These are phyloP conservation scores for Amia ocellicauda DNA, from an alignment of 2,113 vertebrate genomes.

Conservation along the genomic window DNA sequence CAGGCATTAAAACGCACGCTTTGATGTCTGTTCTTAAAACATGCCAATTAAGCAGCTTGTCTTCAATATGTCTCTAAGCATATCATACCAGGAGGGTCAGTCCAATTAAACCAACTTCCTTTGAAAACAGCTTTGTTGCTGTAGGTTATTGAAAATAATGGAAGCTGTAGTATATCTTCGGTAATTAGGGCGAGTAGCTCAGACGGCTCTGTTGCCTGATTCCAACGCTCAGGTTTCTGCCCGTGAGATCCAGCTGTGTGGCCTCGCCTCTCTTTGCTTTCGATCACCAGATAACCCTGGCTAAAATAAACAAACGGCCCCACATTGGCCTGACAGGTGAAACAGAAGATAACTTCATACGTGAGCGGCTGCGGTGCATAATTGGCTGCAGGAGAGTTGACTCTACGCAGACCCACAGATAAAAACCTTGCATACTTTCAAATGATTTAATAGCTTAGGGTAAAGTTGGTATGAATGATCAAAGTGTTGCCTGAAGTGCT, in stretches of 20 bases:
- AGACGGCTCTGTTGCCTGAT: constrained; percentile 19
- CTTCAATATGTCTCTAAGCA: constrained; percentile 29
- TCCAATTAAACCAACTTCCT: constrained; percentile 40
- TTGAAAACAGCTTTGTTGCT: constrained; percentile 41
- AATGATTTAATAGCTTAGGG: constrained; percentile 28
- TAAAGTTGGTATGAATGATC: constrained; percentile 28
- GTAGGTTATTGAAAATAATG: constrained; percentile 39
- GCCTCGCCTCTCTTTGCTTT: constrained; percentile 35
- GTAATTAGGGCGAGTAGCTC: constrained; percentile 37
- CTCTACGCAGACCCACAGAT: not conserved
- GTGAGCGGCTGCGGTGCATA: not conserved
- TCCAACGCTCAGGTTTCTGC: constrained; percentile 35
- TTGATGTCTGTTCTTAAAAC: constrained; percentile 35
- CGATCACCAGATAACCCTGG: constrained; percentile 28
- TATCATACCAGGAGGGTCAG: constrained; percentile 28
- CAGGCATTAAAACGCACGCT: constrained; percentile 25
- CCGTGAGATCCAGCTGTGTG: constrained; percentile 39
- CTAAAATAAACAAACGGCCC: constrained; percentile 28
- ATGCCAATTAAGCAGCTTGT: constrained; percentile 9
- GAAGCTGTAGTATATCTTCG: constrained; percentile 23
- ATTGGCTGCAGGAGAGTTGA: not conserved
- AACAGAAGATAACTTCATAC: constrained; percentile 7
- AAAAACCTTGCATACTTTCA: constrained; percentile 22
- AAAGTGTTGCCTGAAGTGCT: constrained; percentile 16
- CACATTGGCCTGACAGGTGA: constrained; percentile 5